Evolutionary conservation across 1,140 invertebrate species (phyloP).

Genomic region (Trinorchestia longiramus): DNA sequence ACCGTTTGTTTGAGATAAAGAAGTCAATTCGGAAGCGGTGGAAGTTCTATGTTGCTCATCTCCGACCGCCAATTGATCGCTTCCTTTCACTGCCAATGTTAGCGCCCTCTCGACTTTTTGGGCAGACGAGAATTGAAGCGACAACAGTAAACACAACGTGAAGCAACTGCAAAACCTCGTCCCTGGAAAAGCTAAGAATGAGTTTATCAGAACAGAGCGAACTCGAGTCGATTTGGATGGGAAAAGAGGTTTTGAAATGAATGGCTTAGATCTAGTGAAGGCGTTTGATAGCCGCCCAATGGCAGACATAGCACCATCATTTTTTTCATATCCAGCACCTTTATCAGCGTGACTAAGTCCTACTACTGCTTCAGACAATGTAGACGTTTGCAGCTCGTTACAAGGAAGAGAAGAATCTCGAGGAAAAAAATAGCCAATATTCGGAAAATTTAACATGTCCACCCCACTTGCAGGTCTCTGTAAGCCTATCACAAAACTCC

Average conservation of each 20-base stretch:
- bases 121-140: not conserved
- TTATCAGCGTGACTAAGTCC: not conserved
- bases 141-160: not conserved
- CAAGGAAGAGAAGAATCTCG: constrained; percentile 31
- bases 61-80: not conserved
- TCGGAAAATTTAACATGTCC: not conserved
- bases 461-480: not conserved
- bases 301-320: not conserved
- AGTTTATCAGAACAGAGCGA: not conserved
- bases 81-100: not conserved
- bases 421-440: not conserved
- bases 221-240: not conserved
- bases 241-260: not conserved
- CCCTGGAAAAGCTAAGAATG: not conserved
- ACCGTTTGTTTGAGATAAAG: not conserved
- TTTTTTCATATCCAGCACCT: not conserved
- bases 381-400: not conserved
- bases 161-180: not conserved
- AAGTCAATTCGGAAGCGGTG: not conserved
- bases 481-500: constrained; percentile 23
- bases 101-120: not conserved
- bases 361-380: not conserved
- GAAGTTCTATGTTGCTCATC: not conserved
- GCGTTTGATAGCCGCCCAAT: not conserved
- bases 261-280: not conserved